These are phyloP conservation scores for Zaprionus obscuricornis DNA, from an alignment of 2,888 invertebrate genomes.

Conservation along the genomic window DNA sequence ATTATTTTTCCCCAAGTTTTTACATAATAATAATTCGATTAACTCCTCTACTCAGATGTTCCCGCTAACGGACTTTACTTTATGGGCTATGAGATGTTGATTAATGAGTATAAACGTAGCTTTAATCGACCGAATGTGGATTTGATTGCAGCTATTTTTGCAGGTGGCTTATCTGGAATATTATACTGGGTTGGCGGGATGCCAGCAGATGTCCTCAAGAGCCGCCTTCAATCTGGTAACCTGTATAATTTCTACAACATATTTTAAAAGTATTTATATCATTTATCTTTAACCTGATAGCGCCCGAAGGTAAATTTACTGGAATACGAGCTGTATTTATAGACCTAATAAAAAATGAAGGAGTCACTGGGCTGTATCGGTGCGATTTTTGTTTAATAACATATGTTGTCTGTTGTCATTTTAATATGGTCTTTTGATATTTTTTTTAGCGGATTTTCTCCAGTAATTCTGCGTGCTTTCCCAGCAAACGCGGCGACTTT, in stretches of 20 bases:
- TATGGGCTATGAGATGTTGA: constrained; percentile 96
- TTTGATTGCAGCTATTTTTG: constrained; percentile 91
- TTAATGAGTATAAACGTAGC: constrained; percentile 89
- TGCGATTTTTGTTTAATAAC: background rate
- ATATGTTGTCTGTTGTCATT: background rate
- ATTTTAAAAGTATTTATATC: background rate
- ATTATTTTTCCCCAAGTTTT: no score
- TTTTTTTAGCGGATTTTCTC: constrained; percentile 88
- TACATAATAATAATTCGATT: no score
- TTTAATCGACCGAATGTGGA: constrained; percentile 80
- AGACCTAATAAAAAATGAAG: constrained; percentile 93
- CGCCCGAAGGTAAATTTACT: constrained; percentile 97
- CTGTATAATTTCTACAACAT: background rate
- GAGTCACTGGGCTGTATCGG: constrained; percentile 93
- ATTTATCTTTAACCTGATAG: constrained; percentile 82
- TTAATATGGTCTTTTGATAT: background rate
- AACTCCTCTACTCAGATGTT: no score
- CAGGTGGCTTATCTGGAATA: constrained; percentile 98
- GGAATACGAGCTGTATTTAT: constrained; percentile 95
- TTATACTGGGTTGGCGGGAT: constrained; percentile 98
- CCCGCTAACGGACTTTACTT: constrained; percentile 99
- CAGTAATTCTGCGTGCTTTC: constrained; percentile 98
- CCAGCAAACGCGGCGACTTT: constrained; percentile 99
- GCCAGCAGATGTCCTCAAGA: constrained; percentile 99
- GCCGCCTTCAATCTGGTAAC: constrained; percentile 95